A percentile compares a stretch with the other conserved stretches of the same genome.
Conservation (phyloP, 2,113 vertebrate genomes). For the Pachypanchax playfairii region DNA sequence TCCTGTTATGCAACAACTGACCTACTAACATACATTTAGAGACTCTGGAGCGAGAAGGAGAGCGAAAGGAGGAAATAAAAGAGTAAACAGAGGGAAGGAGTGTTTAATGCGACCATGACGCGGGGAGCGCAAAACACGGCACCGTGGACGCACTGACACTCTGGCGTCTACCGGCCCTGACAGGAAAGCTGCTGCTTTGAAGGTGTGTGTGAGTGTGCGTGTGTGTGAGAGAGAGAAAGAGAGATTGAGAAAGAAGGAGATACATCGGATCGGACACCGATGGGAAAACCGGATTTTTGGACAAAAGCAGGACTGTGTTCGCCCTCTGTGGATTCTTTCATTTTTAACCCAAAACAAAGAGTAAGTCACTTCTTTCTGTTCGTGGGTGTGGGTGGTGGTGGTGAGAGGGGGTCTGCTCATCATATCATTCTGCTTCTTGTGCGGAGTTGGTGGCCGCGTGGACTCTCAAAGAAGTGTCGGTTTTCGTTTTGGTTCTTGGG, state of each 20-base stretch:
- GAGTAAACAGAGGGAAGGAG: slow-evolving; percentile 59
- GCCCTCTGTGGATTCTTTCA: slow-evolving; percentile 21
- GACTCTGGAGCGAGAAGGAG: slow-evolving; percentile 62
- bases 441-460: too few relatives aligned
- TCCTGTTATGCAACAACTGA: slow-evolving; percentile 86
- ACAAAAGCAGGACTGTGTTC: not conserved
- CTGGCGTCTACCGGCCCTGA: slow-evolving; percentile 45
- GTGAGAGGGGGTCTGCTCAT: too few relatives aligned
- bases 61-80: slow-evolving; percentile 40
- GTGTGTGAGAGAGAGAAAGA: too few relatives aligned
- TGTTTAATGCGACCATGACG: slow-evolving; percentile 73
- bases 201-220: too few relatives aligned
- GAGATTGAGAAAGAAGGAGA: slow-evolving; percentile 3
- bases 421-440: too few relatives aligned
- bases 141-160: slow-evolving; percentile 51
- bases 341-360: not conserved
- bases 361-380: slow-evolving; percentile 21
- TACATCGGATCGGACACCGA: not conserved
- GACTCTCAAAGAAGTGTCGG: not conserved
- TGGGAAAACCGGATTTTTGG: slow-evolving; percentile 39
- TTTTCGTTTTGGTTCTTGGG: slow-evolving; percentile 49
- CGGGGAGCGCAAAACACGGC: slow-evolving; percentile 67
- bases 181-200: slow-evolving; percentile 23
- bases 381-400: too few relatives aligned
- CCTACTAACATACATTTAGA: slow-evolving; percentile 86